phyloP scores from a whole-genome alignment of 1,140 invertebrate species.

The Calliopsis andreniformis region DNA sequence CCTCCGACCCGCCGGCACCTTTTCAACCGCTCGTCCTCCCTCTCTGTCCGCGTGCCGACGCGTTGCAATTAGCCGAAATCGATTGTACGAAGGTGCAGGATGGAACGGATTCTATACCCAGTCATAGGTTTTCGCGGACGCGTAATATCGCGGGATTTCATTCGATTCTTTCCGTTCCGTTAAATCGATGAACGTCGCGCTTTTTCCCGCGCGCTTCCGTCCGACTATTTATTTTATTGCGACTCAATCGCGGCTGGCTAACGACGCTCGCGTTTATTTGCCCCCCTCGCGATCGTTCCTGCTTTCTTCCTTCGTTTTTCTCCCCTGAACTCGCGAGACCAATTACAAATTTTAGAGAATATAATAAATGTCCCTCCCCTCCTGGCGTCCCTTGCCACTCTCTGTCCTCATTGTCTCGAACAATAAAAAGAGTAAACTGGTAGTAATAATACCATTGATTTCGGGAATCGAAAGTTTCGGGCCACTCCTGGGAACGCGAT shows the following conservation, averaged over 20 bases:
- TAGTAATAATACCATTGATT: conserved; percentile 75
- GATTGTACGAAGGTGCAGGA: conserved; percentile 74
- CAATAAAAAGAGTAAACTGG: conserved; percentile 66
- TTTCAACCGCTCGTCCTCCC: conserved; percentile 48
- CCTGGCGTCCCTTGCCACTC: too few species aligned
- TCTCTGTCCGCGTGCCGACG: conserved; percentile 62
- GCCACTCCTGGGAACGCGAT: conserved; percentile 32
- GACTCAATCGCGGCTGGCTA: conserved; percentile 27
- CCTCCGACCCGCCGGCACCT: conserved; percentile 55
- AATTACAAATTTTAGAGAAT: conserved; percentile 35
- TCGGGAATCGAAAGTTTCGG: conserved; percentile 47
- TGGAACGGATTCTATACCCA: conserved; percentile 38
- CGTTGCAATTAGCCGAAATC: conserved; percentile 78
- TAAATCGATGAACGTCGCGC: conserved; percentile 38
- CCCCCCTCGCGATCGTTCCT: neutral
- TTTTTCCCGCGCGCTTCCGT: neutral
- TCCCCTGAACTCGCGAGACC: conserved; percentile 30
- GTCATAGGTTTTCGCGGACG: conserved; percentile 47
- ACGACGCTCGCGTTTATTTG: conserved; percentile 41
- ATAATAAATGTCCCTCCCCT: conserved; percentile 25
- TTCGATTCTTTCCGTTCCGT: conserved; percentile 47
- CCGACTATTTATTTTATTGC: conserved; percentile 40
- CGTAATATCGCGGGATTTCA: conserved; percentile 46
- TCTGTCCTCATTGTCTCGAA: conserved; percentile 41
- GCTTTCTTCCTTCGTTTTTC: neutral